These are phyloP conservation scores for Hyperopisus bebe DNA, from an alignment of 2,113 vertebrate genomes.

Conservation along the genomic window DNA sequence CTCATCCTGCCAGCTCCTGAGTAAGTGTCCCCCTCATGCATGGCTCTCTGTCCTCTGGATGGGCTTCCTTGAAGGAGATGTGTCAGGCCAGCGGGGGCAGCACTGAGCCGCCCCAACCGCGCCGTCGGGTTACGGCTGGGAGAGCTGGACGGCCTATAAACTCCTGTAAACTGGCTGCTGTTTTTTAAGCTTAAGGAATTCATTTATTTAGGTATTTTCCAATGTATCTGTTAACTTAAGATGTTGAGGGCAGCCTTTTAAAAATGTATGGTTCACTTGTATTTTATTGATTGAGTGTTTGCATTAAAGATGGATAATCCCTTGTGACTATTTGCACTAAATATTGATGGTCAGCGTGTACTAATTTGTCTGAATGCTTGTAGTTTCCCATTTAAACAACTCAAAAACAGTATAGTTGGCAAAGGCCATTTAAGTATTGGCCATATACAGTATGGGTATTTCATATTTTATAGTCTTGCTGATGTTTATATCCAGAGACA, in stretches of 20 bases:
- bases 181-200: background rate
- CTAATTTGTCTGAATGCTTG: background rate
- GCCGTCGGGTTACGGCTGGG: background rate
- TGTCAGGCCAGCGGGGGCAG: background rate
- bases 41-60: background rate
- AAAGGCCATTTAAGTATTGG: background rate
- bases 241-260: background rate
- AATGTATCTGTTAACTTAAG: background rate
- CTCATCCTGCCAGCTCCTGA: constrained; percentile 82
- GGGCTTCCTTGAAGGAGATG: background rate
- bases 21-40: constrained; percentile 57
- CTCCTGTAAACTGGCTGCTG: background rate
- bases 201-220: background rate
- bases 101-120: background rate
- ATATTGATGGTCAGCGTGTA: background rate
- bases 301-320: background rate
- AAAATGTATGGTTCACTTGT: background rate
- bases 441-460: background rate
- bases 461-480: background rate
- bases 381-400: background rate
- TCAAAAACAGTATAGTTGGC: background rate
- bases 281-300: background rate
- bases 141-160: background rate
- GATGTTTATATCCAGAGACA: background rate
- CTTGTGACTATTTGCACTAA: background rate